Evolutionary conservation across 2,888 invertebrate species (phyloP), one percentile per base, ranked within the genome.

Genomic region (Nemotelus nigrinus): DNA sequence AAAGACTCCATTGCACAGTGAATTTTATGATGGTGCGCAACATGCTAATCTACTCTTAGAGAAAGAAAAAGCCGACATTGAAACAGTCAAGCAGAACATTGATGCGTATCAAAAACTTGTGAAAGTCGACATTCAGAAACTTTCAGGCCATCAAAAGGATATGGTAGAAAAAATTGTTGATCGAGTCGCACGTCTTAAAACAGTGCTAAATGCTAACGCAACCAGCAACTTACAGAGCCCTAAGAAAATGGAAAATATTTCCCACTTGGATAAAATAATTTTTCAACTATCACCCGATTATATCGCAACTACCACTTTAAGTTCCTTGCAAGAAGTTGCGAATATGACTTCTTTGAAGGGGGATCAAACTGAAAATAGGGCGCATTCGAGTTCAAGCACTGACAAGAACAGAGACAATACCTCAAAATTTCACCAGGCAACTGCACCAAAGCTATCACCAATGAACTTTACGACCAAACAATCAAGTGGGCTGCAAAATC

Each of bases 131-230:
- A 86, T 86, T 0, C 85, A 85, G 81, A 86, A 87, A 79, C 79
- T 87, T 64, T 86, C 86, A 0, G 86, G 86, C 77, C 86, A 86
- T 47, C 87, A 87, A 78, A 87, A 86, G 84, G 85, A 86, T 78
- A 86, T 87, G 83, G 80, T 87, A 67, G 85, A 86, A 75, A 81
- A 85, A n/a, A 87, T 87, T 60, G 87, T 87, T 50, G 87, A 87
- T 75, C 83, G 87, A 58, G 87, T 87, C 78, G 87, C 87, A 2
- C 82, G 87, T 1, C 82, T 87, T 0, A 87, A 87, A 80, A 86
- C 87, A 63, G 84, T 87, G 1, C 79, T 87, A 72, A 86, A 86
- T 57, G 85, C 85, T 53, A 83, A 83, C 50, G 41, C 60, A 48
- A 8, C 44, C 47, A 84, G 84, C 3, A 78, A 25, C 25, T 25